A percentile compares a stretch with the other conserved stretches of the same genome.
Conservation (phyloP, 1,140 invertebrate species). For the Apolygus lucorum region DNA sequence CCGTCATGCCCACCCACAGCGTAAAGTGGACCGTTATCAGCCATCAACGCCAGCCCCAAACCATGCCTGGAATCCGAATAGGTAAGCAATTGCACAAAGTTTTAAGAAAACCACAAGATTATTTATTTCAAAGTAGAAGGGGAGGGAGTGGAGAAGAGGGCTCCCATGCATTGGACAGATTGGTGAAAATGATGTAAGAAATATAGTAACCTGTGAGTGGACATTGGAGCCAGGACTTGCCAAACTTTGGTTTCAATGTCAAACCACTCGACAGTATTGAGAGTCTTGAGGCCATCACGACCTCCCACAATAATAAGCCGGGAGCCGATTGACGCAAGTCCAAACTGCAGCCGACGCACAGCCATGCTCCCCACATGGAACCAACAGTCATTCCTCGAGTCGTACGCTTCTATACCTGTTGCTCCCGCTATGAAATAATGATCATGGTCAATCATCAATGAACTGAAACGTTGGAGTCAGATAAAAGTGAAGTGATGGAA, state of each 20-base stretch:
- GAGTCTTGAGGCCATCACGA: slow-evolving; percentile 84
- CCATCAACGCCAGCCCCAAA: slow-evolving; percentile 71
- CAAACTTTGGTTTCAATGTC: slow-evolving; percentile 69
- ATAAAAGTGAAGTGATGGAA: no score
- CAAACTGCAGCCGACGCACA: slow-evolving; percentile 75
- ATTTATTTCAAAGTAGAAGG: no score
- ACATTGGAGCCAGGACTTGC: slow-evolving; percentile 76
- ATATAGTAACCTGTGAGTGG: slow-evolving; percentile 51
- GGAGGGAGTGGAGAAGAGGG: neutral
- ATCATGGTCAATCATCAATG: no score
- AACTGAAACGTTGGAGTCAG: no score
- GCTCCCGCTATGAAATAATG: slow-evolving; percentile 47
- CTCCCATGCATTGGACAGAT: neutral
- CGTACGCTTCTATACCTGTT: slow-evolving; percentile 82
- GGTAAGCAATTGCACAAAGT: neutral
- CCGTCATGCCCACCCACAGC: slow-evolving; percentile 91
- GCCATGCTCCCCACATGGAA: slow-evolving; percentile 66
- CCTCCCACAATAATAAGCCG: slow-evolving; percentile 79
- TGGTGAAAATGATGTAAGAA: no score
- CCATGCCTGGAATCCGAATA: slow-evolving; percentile 13
- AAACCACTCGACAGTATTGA: slow-evolving; percentile 80
- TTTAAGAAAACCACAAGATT: no score
- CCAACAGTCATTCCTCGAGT: slow-evolving; percentile 76
- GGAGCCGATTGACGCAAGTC: slow-evolving; percentile 75
- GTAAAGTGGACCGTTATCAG: slow-evolving; percentile 70